These are phyloP conservation scores for Coleophora deauratella DNA, from an alignment of 2,888 invertebrate genomes.

Conservation along the genomic window DNA sequence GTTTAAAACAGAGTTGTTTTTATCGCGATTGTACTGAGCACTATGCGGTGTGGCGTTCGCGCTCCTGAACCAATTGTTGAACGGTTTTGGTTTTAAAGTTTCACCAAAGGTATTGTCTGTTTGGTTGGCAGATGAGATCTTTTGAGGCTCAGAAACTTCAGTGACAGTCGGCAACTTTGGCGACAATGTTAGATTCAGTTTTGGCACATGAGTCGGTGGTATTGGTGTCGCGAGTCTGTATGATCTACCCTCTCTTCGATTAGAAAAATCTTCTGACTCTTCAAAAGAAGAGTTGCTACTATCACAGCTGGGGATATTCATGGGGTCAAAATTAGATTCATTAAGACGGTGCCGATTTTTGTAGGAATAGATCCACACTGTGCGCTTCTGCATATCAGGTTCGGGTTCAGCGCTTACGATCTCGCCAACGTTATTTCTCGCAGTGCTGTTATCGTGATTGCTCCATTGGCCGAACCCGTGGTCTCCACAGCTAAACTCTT, in stretches of 20 bases:
- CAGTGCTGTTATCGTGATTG: slow-evolving; percentile 11
- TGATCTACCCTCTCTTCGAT: slow-evolving; percentile 14
- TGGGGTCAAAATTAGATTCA: slow-evolving; percentile 32
- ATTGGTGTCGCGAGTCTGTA: slow-evolving; percentile 40
- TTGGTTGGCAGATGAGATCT: slow-evolving; percentile 17
- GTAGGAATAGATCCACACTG: slow-evolving; percentile 54
- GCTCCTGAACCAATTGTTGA: slow-evolving; percentile 36
- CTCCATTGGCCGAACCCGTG: neutral
- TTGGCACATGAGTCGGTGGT: slow-evolving; percentile 37
- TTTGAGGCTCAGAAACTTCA: slow-evolving; percentile 45
- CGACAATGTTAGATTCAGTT: slow-evolving; percentile 37
- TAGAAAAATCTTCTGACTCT: slow-evolving; percentile 17
- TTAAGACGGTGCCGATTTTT: slow-evolving; percentile 40
- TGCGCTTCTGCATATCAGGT: slow-evolving; percentile 30
- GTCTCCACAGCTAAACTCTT: slow-evolving; percentile 6
- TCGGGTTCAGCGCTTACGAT: slow-evolving; percentile 25
- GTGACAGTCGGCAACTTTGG: slow-evolving; percentile 51
- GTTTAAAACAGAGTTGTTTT: slow-evolving; percentile 27
- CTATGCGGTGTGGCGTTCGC: slow-evolving; percentile 8
- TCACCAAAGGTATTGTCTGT: slow-evolving; percentile 18
- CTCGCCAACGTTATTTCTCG: slow-evolving; percentile 15
- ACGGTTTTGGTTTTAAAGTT: slow-evolving; percentile 19
- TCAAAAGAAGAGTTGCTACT: slow-evolving; percentile 28
- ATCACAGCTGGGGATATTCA: slow-evolving; percentile 29
- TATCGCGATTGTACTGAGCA: slow-evolving; percentile 7